Base-by-base conservation (phyloP, 2,113 vertebrate species). In the Sterrhoptilus dennistouni region DNA sequence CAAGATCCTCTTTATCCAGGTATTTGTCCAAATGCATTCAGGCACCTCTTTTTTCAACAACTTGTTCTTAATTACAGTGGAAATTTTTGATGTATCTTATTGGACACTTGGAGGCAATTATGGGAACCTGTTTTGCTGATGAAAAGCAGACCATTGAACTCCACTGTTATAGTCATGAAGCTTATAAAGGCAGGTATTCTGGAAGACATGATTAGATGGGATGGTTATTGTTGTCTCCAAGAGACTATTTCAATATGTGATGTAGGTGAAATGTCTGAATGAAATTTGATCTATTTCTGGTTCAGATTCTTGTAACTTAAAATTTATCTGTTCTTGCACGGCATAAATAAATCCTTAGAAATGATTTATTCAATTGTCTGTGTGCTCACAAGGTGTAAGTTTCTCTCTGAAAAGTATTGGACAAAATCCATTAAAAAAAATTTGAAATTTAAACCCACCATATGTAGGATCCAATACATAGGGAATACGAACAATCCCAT, bases 401-500 rank as follows among this genome's bases (percentile, higher is more conserved):
- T 75, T 92, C 29, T 80, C 49, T 10, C 22, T 63, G 40, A 72
- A 83, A 11, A 0, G 2, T 36, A 63, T 17, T 35, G n/a, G 25
- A 60, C 21, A 56, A 81, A 60, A 83, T 50, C 3, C 5, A 35
- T 53, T 59, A 5, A 1, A n/a, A 42, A 40, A 15, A 12, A 14
- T 9, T 3, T 1, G 1, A 29, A 28, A 38, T 65, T 44, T 15
- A 27, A 25, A 94, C 97, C 35, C 93, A 98, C 98, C 98, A 4
- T 99, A 99, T 22, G 97, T 7, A 40, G 98, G 96, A 71, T 98
- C 98, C 49, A 99, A 36, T 24, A 96, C 96, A 65, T 97, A 99
- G 6, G 98, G 98, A 6, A 99, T 87, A 19, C 98, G 98, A 77
- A 99, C 98, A 80, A 97, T 98, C 59, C 98, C 98, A 74, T 98